A percentile compares a stretch with the other conserved stretches of the same genome.
phyloP scores from a whole-genome alignment of 2,888 invertebrate species.

The Cheilosia vernalis region DNA sequence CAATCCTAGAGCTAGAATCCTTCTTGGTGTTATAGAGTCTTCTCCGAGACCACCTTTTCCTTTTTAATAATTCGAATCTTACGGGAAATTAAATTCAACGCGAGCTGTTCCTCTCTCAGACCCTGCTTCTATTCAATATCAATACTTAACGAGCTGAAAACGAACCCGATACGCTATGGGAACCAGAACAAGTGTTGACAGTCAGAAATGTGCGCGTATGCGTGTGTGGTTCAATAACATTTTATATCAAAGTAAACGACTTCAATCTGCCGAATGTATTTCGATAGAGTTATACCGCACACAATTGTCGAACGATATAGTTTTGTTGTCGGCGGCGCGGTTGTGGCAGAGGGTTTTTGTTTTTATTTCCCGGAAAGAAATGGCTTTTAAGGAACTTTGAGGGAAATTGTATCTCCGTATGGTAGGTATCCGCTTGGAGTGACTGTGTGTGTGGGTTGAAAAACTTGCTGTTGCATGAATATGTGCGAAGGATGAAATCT shows the following conservation, averaged over 20 bases:
- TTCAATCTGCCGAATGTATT: slow-evolving; percentile 58
- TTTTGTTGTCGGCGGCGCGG: slow-evolving; percentile 23
- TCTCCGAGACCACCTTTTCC: background rate
- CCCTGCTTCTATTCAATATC: slow-evolving; percentile 40
- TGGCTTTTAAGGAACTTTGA: slow-evolving; percentile 62
- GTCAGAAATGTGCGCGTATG: slow-evolving; percentile 30
- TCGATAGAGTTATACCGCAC: slow-evolving; percentile 26
- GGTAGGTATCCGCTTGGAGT: slow-evolving; percentile 30
- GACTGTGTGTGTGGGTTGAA: background rate
- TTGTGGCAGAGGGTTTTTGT: slow-evolving; percentile 20
- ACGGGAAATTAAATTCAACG: slow-evolving; percentile 53
- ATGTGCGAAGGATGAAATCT: slow-evolving; percentile 57
- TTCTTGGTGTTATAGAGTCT: background rate
- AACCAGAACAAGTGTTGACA: slow-evolving; percentile 72
- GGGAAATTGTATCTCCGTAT: slow-evolving; percentile 63
- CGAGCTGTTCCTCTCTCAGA: background rate
- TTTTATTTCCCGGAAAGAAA: slow-evolving; percentile 54
- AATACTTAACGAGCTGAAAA: slow-evolving; percentile 30
- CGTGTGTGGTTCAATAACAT: slow-evolving; percentile 64
- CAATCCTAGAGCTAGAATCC: slow-evolving; percentile 50
- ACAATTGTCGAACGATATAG: slow-evolving; percentile 39
- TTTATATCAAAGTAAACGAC: slow-evolving; percentile 57
- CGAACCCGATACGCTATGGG: slow-evolving; percentile 37
- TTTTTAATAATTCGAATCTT: slow-evolving; percentile 55
- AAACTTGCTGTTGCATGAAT: slow-evolving; percentile 63